Conservation (phyloP, 1,140 invertebrate genomes). For the Drosophila pruinosa region DNA sequence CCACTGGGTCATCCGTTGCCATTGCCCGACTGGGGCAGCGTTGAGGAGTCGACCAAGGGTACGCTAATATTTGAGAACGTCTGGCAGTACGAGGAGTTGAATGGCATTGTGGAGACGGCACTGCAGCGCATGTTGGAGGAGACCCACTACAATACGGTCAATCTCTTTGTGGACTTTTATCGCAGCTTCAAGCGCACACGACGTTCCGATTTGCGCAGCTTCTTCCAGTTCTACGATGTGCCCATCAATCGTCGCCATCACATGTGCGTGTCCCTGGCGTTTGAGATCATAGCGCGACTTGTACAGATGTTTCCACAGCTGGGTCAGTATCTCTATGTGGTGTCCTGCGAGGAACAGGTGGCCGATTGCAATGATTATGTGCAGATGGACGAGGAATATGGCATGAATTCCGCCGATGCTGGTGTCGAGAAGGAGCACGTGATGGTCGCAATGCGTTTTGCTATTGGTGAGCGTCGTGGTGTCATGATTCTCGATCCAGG, state of each 20-base stretch:
- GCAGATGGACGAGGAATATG: conserved; percentile 83
- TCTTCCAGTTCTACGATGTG: conserved; percentile 90
- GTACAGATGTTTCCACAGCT: conserved; percentile 87
- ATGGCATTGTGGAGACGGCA: conserved; percentile 88
- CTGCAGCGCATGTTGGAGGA: conserved; percentile 90
- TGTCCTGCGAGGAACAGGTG: conserved; percentile 94
- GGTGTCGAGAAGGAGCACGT: conserved; percentile 95
- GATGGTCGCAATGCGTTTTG: conserved; percentile 90
- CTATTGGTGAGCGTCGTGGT: conserved; percentile 88
- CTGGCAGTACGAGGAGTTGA: conserved; percentile 91
- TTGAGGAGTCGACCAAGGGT: conserved; percentile 70
- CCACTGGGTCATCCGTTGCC: conserved; percentile 87
- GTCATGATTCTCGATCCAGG: conserved; percentile 93
- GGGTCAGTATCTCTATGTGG: conserved; percentile 87
- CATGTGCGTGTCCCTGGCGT: conserved; percentile 93
- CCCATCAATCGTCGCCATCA: conserved; percentile 90
- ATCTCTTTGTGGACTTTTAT: conserved; percentile 92
- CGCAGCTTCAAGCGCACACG: conserved; percentile 87
- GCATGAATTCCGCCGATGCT: conserved; percentile 85
- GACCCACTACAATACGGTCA: conserved; percentile 93
- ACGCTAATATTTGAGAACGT: conserved; percentile 84
- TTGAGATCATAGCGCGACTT: conserved; percentile 89
- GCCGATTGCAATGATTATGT: conserved; percentile 88
- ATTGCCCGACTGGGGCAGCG: conserved; percentile 86
- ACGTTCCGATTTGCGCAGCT: conserved; percentile 86